Base-by-base conservation (phyloP, 2,113 vertebrate species). In the Noturus placidus region DNA sequence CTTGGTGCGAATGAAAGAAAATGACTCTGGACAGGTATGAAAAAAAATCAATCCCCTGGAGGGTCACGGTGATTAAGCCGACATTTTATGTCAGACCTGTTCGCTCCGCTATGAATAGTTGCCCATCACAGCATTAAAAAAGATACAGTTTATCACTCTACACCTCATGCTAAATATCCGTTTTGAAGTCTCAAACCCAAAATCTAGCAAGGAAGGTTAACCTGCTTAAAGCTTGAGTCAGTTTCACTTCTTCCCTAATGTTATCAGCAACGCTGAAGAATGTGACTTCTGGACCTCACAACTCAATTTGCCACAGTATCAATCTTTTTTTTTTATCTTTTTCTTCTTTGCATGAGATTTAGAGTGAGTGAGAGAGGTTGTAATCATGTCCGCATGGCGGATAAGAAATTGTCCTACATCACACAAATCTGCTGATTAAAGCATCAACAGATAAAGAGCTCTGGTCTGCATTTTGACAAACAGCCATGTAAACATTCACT, bases 31-130 rank as follows among this genome's bases (percentile, higher is more conserved):
- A 93, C 94, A 95, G 94, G 95, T 95, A 94, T 95, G 94, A 83
- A 85, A 85, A 85, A 92, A 94, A 95, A 94, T 94, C 92, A 92
- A 92, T 87, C 92, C 93, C 93, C 94, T 93, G 93, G 94, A 95
- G 94, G 95, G 95, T 95, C 94, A 95, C 92, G 93, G 94, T 94
- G 93, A 95, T 96, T 96, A 96, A 95, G 93, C 92, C 91, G 93
- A 94, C 93, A 92, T 94, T 95, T 90, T 94, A 93, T 94, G 94
- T 95, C 93, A 94, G 91, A 93, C 92, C 92, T 87, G 92, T 92
- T 93, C 92, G 81, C 94, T 94, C 89, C 91, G 91, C 90, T 87
- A 92, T 93, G 93, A 94, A 93, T 90, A 93, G 93, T 93, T 93
- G 88, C 91, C n/a, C 90, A 89, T 90, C 87, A 92, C 92, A 83